Evolutionary conservation across 2,113 vertebrate species (phyloP).

Genomic region (Nothocercus julius): DNA sequence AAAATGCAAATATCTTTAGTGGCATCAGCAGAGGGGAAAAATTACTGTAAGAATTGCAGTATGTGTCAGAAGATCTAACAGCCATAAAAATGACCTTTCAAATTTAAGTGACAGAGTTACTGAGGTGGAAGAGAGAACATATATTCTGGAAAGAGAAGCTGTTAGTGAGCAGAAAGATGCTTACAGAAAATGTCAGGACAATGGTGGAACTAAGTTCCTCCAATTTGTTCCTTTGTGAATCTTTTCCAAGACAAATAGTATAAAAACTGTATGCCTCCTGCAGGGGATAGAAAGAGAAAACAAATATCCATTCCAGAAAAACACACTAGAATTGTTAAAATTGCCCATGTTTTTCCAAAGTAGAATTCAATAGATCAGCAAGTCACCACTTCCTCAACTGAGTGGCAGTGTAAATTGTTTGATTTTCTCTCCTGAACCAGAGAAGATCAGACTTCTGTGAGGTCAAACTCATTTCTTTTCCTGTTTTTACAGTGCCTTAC

Average conservation of each 20-base stretch:
- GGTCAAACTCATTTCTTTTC: not conserved
- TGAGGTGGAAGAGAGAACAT: constrained; percentile 46
- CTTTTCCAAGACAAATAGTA: not conserved
- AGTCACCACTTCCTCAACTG: not conserved
- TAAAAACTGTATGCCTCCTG: not conserved
- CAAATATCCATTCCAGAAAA: not conserved
- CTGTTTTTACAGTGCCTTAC: not conserved
- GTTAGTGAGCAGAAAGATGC: constrained; percentile 34
- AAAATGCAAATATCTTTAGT: constrained; percentile 10
- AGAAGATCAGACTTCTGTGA: not conserved
- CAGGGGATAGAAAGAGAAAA: not conserved
- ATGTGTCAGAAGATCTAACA: constrained; percentile 41
- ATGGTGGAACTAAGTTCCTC: constrained; percentile 25
- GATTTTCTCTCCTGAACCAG: not conserved
- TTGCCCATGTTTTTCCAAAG: not conserved
- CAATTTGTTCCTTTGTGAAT: constrained; percentile 31
- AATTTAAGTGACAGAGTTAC: constrained; percentile 36
- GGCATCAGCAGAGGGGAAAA: not conserved
- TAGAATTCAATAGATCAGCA: not conserved
- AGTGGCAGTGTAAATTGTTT: not conserved
- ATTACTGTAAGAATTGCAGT: not conserved
- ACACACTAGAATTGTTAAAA: not conserved
- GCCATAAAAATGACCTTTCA: constrained; percentile 36
- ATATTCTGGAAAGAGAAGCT: not conserved
- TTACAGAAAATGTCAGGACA: constrained; percentile 29